These are phyloP conservation scores for Callithrix jacchus DNA, from an alignment of 2,113 vertebrate genomes.

Conservation along the genomic window DNA sequence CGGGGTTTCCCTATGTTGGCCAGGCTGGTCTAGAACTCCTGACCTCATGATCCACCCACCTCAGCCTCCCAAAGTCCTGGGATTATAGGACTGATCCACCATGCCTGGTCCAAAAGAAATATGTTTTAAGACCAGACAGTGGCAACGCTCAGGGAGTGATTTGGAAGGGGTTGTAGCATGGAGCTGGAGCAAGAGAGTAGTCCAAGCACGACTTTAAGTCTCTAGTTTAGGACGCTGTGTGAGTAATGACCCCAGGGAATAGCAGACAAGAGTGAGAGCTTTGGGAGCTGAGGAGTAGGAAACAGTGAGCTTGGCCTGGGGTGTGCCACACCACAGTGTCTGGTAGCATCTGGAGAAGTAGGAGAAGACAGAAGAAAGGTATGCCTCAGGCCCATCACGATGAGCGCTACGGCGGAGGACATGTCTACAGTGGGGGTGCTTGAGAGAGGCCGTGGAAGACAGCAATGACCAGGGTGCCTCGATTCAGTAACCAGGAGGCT, in stretches of 20 bases:
- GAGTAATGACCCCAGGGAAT: background rate
- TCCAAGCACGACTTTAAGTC: background rate
- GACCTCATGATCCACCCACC: too few species aligned
- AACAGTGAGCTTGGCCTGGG: background rate
- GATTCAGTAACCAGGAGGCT: too few species aligned
- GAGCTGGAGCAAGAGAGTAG: background rate
- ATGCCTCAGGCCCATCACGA: background rate
- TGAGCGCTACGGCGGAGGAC: too few species aligned
- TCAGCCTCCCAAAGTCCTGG: too few species aligned
- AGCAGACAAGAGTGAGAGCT: background rate
- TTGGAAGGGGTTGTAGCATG: background rate
- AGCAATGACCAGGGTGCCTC: background rate
- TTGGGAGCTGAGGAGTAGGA: background rate
- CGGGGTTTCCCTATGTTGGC: too few species aligned
- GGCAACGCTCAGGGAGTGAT: background rate
- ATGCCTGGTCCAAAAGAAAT: too few species aligned
- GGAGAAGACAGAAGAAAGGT: background rate
- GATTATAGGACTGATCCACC: too few species aligned
- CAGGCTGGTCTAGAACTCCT: too few species aligned
- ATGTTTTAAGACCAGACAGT: fast-evolving
- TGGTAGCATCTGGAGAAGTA: too few species aligned
- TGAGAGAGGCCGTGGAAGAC: background rate
- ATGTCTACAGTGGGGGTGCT: too few species aligned
- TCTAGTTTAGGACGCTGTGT: background rate
- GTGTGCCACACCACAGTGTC: background rate